These are phyloP conservation scores for Furcula furcula DNA, from an alignment of 2,888 invertebrate species.

Conservation along the genomic window DNA sequence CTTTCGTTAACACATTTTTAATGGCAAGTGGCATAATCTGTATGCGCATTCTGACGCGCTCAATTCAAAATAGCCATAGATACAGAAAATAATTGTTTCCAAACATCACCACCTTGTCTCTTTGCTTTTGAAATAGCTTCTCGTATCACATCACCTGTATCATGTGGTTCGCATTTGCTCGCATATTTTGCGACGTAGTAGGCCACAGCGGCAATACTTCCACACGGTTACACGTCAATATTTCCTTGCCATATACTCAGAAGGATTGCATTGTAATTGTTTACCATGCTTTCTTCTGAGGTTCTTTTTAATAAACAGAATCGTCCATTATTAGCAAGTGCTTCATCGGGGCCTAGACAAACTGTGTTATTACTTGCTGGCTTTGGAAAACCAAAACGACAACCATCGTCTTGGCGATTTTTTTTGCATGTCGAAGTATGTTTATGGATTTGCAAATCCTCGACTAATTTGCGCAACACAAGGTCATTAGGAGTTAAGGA, in stretches of 20 bases:
- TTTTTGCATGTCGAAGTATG: slow-evolving; percentile 26
- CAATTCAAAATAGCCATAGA: slow-evolving; percentile 29
- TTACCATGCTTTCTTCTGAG: slow-evolving; percentile 25
- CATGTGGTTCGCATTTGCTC: slow-evolving; percentile 32
- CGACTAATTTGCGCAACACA: neutral
- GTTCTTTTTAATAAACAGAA: slow-evolving; percentile 35
- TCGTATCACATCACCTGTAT: slow-evolving; percentile 27
- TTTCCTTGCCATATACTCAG: slow-evolving; percentile 36
- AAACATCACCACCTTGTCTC: slow-evolving; percentile 17
- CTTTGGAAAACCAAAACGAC: slow-evolving; percentile 30
- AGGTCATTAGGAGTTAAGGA: slow-evolving; percentile 7
- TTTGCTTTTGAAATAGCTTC: slow-evolving; percentile 24
- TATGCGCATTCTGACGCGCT: slow-evolving; percentile 37
- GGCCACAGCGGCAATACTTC: slow-evolving; percentile 35
- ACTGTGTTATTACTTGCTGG: slow-evolving; percentile 20
- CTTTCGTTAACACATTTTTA: slow-evolving; percentile 28
- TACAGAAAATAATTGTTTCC: slow-evolving; percentile 29
- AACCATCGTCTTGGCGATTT: slow-evolving; percentile 11
- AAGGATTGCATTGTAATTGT: slow-evolving; percentile 37
- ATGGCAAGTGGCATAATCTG: slow-evolving; percentile 31
- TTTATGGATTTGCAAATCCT: slow-evolving; percentile 24
- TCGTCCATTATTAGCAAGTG: slow-evolving; percentile 33
- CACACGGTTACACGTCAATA: slow-evolving; percentile 44
- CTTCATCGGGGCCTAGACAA: slow-evolving; percentile 28
- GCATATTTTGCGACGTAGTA: slow-evolving; percentile 40